A percentile compares a stretch with the other conserved stretches of the same genome.
These are phyloP conservation scores for Diabrotica virgifera DNA, from an alignment of 1,140 invertebrate species.

Conservation along the genomic window DNA sequence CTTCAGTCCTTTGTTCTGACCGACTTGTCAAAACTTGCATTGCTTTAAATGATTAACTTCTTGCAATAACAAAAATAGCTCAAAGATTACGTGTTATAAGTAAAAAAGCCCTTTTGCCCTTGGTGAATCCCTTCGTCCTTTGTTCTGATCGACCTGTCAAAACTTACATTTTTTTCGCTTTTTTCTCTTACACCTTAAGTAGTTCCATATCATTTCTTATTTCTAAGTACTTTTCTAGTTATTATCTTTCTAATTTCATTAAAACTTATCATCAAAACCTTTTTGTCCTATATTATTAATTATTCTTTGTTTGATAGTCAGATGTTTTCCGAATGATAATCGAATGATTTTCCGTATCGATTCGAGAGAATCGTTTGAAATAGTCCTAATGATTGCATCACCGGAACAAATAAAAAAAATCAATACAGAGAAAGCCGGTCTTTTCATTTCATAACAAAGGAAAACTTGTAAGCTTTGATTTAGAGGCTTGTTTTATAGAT, in stretches of 20 bases:
- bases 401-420: background rate
- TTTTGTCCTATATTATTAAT: background rate
- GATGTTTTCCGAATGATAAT: slow-evolving; percentile 2
- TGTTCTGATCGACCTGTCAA: background rate
- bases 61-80: too few species aligned
- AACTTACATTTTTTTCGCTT: background rate
- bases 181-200: background rate
- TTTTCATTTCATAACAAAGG: background rate
- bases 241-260: background rate
- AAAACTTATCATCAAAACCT: background rate
- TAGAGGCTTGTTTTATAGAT: too few species aligned
- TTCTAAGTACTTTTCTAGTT: too few species aligned
- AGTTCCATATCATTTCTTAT: too few species aligned
- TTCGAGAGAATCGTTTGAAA: background rate
- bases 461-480: too few species aligned
- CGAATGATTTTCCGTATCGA: background rate
- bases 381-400: background rate
- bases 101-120: too few species aligned
- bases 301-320: background rate
- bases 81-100: too few species aligned
- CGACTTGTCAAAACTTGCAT: background rate
- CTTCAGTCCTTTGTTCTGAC: background rate
- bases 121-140: too few species aligned
- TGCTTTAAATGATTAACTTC: too few species aligned
- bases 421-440: background rate